Evolutionary conservation across 2,888 invertebrate genomes (phyloP), one percentile per base, ranked within the genome.

Genomic region (Hypsopygia costalis): DNA sequence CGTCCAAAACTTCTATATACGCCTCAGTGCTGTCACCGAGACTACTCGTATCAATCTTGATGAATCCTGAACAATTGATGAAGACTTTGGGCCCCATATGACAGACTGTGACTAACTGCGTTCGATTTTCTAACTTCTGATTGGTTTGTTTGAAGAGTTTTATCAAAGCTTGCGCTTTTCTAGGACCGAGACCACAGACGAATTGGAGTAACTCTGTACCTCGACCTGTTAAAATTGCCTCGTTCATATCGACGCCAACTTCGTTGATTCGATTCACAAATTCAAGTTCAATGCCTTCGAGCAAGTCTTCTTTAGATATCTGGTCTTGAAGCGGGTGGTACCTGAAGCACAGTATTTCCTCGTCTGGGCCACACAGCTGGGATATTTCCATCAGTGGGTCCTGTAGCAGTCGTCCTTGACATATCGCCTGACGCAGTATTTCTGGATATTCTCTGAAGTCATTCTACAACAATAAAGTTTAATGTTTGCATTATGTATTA

Each of bases 71-170:
- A 85, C 98, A 98, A 75, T 99, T 99, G 54, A 99, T 97, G 69
- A 99, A 99, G 0, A 99, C 97, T 85, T 97, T 98, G 0, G 98
- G 98, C 0, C 99, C 99, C 95, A 99, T 96, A 66, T 98, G 97
- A 71, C 98, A 98, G 1, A 94, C 92, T 0, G 97, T 98, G 8
- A 99, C 98, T 11, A 99, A 88, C 69, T 98, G 98, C 0, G 98
- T 98, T 65, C 98, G 90, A 73, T 98, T 98, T 81, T 98, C 98
- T 34, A 98, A 76, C 28, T 97, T 92, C 64, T 96, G 96, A 80
- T 97, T 98, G 0, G 95, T 95, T 71, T 97, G 96, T 71, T 97
- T 97, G 44, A 98, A 89, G 16, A 95, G 92, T 81, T 96, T 95
- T 0, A 97, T 90, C 30, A 97, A 72, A 0, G 96, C 95, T 64